Conservation (phyloP, 1,140 invertebrate genomes). For the Leptinotarsa undecemlineata region DNA sequence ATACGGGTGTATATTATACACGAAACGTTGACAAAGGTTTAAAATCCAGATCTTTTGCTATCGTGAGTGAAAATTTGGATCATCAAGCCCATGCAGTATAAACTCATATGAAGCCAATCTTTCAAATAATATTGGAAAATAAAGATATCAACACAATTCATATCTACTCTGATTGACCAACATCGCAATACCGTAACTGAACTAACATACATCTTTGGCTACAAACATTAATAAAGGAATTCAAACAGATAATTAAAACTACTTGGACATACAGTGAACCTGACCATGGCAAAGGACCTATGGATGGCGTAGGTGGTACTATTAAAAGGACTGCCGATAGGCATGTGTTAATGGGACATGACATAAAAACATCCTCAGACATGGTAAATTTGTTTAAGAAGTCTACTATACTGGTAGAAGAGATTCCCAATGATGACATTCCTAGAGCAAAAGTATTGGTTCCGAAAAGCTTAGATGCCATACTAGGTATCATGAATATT, state of each 20-base stretch:
- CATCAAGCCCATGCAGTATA: too few relatives aligned
- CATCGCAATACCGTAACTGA: constrained; percentile 48
- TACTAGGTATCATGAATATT: constrained; percentile 46
- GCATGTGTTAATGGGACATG: constrained; percentile 41
- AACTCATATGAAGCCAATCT: too few relatives aligned
- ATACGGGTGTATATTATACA: too few relatives aligned
- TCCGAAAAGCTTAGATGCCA: too few relatives aligned
- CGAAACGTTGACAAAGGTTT: neutral
- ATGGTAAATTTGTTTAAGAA: constrained; percentile 52
- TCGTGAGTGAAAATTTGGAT: constrained; percentile 42
- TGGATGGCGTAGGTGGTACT: constrained; percentile 35
- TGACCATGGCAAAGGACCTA: constrained; percentile 25
- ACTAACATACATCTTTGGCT: constrained; percentile 45
- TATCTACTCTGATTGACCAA: constrained; percentile 46
- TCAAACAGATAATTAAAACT: constrained; percentile 41
- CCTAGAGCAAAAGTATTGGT: too few relatives aligned
- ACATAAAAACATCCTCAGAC: constrained; percentile 56
- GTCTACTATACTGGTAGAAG: constrained; percentile 26
- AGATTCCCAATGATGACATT: too few relatives aligned
- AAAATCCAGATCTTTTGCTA: constrained; percentile 50
- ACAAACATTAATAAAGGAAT: constrained; percentile 24
- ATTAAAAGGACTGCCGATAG: neutral
- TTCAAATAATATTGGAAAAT: constrained; percentile 38
- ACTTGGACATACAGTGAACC: constrained; percentile 56
- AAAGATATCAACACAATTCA: constrained; percentile 40